Evolutionary conservation across 30 jellyfish, hydroid and myxozoan species (phyloP), one percentile per base, ranked within the genome.

Genomic region (Pelagia noctiluca): DNA sequence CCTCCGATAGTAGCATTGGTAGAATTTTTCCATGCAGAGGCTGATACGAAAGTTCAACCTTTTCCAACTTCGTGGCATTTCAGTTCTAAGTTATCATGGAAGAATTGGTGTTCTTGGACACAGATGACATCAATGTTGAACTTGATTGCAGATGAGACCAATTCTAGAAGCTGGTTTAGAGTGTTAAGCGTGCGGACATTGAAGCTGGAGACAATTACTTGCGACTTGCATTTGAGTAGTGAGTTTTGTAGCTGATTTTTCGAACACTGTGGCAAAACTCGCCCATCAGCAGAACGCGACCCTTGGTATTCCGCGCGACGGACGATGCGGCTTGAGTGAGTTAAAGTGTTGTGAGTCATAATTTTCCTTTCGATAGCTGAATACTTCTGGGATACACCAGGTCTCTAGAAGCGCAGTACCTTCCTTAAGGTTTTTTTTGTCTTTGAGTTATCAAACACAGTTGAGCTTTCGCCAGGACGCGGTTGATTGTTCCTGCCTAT

Each of bases 251-350:
- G 84, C 89, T 4, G 13, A 77, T 37, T 77, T 77, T 57, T 61
- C 89, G 89, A n/a, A n/a, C n/a, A 77, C 81, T 57, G 12, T 53
- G 60, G 81, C 89, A 83, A 29, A 68, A 60, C 24, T 57, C 21
- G 46, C 0, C 49, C 23, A 66, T 57, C 50, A n/a, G n/a, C 26
- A 57, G 89, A 83, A 54, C 83, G 81, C 81, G 83, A 32, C 60
- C 89, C 89, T 77, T 77, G 80, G 84, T 77, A 22, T 25, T 36
- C 89, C 81, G 71, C 81, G 89, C 89, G 89, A 77, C 89, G 89
- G 37, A 35, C 80, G 89, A 77, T 77, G 89, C 67, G 89, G 89
- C 23, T 24, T 77, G 76, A n/a, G n/a, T n/a, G n/a, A n/a, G n/a
- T n/a, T n/a, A n/a, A n/a, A n/a, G n/a, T n/a, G n/a, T n/a, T n/a